These are phyloP conservation scores for Halichoerus grypus DNA, from an alignment of 2,113 vertebrate genomes.

Conservation along the genomic window DNA sequence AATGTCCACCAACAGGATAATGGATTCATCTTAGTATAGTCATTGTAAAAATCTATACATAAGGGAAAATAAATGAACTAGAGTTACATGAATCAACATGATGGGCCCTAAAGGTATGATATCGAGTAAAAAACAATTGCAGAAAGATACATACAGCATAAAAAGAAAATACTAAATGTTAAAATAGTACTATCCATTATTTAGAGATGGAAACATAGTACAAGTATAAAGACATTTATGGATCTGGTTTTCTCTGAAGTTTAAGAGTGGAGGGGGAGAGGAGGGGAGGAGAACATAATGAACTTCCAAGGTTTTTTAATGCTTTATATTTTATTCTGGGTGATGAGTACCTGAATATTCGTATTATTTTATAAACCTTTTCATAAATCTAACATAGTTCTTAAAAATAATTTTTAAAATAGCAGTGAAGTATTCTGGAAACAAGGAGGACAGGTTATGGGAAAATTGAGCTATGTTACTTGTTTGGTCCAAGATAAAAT, in stretches of 20 bases:
- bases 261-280: neutral
- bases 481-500: neutral
- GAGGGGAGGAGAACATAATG: neutral
- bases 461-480: neutral
- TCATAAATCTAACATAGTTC: neutral
- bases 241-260: neutral
- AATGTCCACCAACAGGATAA: neutral
- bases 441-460: neutral
- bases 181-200: neutral
- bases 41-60: neutral
- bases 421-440: neutral
- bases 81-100: neutral
- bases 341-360: neutral
- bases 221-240: neutral
- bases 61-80: neutral
- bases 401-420: neutral
- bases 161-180: neutral
- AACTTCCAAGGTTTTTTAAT: neutral
- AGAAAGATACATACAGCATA: neutral
- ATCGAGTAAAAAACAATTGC: neutral
- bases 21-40: neutral
- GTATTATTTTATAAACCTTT: neutral
- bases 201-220: neutral
- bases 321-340: neutral
- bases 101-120: neutral